Evolutionary conservation across 2,888 invertebrate species (phyloP).

Genomic region (Eupithecia inturbata): DNA sequence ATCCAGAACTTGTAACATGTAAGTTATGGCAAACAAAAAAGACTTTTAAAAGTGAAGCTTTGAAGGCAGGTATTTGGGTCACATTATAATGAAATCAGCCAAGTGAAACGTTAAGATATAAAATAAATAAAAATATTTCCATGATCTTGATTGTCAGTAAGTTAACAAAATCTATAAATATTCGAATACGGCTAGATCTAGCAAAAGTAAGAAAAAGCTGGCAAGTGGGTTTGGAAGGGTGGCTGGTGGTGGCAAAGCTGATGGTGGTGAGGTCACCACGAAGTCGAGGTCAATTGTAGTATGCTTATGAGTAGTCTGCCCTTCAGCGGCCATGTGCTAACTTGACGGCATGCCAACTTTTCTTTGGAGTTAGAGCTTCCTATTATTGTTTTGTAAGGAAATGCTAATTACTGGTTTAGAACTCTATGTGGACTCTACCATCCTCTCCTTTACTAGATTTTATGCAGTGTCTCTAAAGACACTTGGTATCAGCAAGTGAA

Average conservation of each 20-base stretch:
- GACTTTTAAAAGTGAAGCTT: background rate
- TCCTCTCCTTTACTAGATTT: background rate
- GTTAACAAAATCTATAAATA: background rate
- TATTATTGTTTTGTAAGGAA: background rate
- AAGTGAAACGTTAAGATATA: background rate
- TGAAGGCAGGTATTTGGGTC: background rate
- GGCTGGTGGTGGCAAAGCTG: constrained; percentile 56
- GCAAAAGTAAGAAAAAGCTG: constrained; percentile 34
- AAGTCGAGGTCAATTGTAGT: constrained; percentile 61
- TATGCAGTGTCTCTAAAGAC: background rate
- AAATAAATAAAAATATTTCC: background rate
- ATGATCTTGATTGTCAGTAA: background rate
- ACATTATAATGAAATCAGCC: background rate
- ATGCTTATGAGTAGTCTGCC: constrained; percentile 48
- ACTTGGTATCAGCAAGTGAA: background rate
- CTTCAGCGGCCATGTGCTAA: constrained; percentile 40
- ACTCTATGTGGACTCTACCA: background rate
- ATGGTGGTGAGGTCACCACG: constrained; percentile 46
- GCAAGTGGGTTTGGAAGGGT: constrained; percentile 37
- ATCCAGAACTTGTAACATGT: background rate
- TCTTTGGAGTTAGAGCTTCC: constrained; percentile 22
- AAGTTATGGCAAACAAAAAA: background rate
- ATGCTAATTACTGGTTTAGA: background rate
- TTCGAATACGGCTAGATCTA: background rate
- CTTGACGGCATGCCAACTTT: constrained; percentile 46